phyloP scores from a whole-genome alignment of 1,140 invertebrate genomes.

The Antheraea pernyi region DNA sequence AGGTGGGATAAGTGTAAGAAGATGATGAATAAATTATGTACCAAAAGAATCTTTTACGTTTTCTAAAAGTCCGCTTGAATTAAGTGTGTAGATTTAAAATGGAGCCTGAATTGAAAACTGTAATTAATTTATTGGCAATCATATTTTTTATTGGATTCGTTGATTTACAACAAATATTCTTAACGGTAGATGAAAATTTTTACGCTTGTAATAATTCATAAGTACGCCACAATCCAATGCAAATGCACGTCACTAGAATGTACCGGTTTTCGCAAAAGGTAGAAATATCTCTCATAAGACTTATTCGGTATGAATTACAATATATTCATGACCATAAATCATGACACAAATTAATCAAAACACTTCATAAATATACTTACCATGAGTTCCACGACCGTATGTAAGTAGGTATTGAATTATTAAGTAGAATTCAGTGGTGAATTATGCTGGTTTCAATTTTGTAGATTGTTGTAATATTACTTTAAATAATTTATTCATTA shows the following conservation, averaged over 20 bases:
- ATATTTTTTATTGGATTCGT: background rate
- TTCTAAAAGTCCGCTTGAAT: no score
- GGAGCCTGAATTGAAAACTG: no score
- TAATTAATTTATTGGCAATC: no score
- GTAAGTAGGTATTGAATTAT: background rate
- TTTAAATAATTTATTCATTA: no score
- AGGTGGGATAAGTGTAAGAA: no score
- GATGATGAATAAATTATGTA: no score
- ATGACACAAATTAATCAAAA: background rate
- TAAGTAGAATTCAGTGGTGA: background rate
- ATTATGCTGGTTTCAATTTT: background rate
- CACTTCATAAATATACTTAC: background rate
- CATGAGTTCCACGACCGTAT: background rate
- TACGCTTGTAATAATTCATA: background rate
- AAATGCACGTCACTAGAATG: background rate
- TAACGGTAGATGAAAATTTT: background rate
- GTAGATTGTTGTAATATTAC: background rate
- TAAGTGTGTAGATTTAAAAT: no score
- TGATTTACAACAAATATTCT: background rate
- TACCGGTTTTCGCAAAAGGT: background rate
- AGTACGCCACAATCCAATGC: no score
- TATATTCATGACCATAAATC: background rate
- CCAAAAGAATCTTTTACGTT: no score
- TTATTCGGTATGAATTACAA: background rate
- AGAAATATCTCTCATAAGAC: background rate